Base-by-base conservation (phyloP, 1,140 invertebrate genomes). In the Hylaeus volcanicus region DNA sequence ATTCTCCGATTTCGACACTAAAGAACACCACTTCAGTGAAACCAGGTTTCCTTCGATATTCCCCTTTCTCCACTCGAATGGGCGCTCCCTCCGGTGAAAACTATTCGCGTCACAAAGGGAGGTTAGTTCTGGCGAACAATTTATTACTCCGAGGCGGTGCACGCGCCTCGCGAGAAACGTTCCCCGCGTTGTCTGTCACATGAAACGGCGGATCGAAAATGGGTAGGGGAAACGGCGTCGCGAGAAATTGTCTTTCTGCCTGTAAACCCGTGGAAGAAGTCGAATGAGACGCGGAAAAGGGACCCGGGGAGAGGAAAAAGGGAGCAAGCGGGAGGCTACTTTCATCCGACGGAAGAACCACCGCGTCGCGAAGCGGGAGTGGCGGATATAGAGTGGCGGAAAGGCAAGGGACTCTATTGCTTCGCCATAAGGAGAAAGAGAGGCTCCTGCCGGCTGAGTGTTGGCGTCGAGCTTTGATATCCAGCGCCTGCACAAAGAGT, bases 331-430 rank as follows among this genome's bases (percentile, higher is more conserved):
- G 79, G 75, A 69, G 84, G 76, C 85, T 83, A 77, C 85, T 83
- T 86, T 86, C 74, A 75, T 64, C 39, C 61, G 37, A 26, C 75
- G 80, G 81, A 81, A 81, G 84, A 86, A 86, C 81, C 53, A 60
- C 70, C 58, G 77, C 70, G 81, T 80, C 63, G 81, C 79, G 79
- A 82, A 74, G 15, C 56, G 58, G 66, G 66, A 86, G 74, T 82
- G 79, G 79, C 73, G 85, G 81, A 86, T 83, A 85, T 86, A 80
- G 80, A 86, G 80, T 86, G 84, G 77, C 84, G 80, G 84, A 83
- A 86, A 86, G 75, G 72, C 61, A 51, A 86, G 72, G 65, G 78
- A 83, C 84, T 86, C 85, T 86, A 86, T 86, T 86, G 85, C 74
- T 63, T 69, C 26, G 58, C 65, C 55, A 73, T 75, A 61, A 66